Base-by-base conservation (phyloP, 2,113 vertebrate genomes). In the Hoplias malabaricus region DNA sequence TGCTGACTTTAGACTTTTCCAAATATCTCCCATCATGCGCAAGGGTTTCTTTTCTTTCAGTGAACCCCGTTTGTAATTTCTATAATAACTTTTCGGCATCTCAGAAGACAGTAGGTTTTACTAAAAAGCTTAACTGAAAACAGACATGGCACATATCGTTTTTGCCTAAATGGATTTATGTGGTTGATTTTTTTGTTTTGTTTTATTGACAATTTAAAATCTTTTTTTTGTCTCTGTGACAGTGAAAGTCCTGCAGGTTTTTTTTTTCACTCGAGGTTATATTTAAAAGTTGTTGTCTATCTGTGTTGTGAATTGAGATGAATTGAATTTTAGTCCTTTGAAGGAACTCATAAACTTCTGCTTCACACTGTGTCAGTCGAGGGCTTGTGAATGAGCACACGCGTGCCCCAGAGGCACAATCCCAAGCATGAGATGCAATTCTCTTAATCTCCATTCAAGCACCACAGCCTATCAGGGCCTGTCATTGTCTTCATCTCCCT, bases 401-500 rank as follows among this genome's bases (percentile, higher is more conserved):
- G 11, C 21, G 54, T 75, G 78, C 65, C 78, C 53, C 19, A 48
- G 66, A 68, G 59, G 19, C 14, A 1, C 27, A 43, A 29, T 54
- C 46, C 61, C 73, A 68, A 67, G 69, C 43, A 63, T n/a, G 27
- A 46, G 50, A 40, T 79, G 36, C 31, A 13, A 63, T 80, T 68
- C 34, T 69, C 38, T 77, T 40, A 57, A 79, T 69, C 46, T 78
- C 71, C 34, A 56, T 66, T 57, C 7, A 63, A 65, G 8, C 57
- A 76, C 66, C 67, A 66, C 13, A 16, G 56, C 29, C 36, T 70
- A 16, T 67, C 50, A 21, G 8, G 19, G 56, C 29, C 33, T 72
- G 21, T 63, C 43, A 16, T 77, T 80, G 25, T 66, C 43, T 75
- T 80, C 31, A 46, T 78, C 73, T 83, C 56, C 46, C 61, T 46